Conservation (phyloP, 2,797 vertebrate species). For the Rhodeus uyekii region DNA sequence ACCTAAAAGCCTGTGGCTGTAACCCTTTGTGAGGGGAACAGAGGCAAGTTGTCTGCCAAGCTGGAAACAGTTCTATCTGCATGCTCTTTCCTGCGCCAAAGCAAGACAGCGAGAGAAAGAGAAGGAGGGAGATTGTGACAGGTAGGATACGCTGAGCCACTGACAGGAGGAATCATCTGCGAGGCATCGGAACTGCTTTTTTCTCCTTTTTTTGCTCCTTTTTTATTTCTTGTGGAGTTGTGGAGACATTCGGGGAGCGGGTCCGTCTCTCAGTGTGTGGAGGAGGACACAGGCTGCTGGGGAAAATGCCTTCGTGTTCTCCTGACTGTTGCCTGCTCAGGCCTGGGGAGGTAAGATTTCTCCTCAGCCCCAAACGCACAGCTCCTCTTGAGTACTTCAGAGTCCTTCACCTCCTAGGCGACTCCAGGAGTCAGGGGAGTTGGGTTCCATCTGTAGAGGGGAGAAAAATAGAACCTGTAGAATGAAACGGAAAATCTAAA, state of each 20-base stretch:
- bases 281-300: conserved; percentile 75
- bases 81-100: conserved; percentile 57
- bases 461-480: conserved; percentile 17
- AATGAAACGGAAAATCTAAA: not conserved
- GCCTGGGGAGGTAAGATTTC: conserved; percentile 87
- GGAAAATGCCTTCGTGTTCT: conserved; percentile 94
- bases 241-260: conserved; percentile 58
- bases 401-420: not conserved
- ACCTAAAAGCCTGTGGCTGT: conserved; percentile 83
- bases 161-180: conserved; percentile 51
- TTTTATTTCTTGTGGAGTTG: conserved; percentile 60
- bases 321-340: conserved; percentile 89
- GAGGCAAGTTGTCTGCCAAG: conserved; percentile 80
- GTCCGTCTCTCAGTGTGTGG: conserved; percentile 70
- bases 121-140: conserved; percentile 64
- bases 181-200: conserved; percentile 46
- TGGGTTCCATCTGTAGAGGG: not conserved
- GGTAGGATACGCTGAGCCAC: conserved; percentile 65
- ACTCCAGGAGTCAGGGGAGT: conserved; percentile 10
- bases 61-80: conserved; percentile 79
- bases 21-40: conserved; percentile 88
- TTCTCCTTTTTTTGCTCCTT: not conserved
- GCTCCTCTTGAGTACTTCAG: conserved; percentile 9
- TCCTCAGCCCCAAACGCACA: conserved; percentile 21
- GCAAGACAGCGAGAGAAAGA: conserved; percentile 42